Base-by-base conservation (phyloP, 2,888 invertebrate genomes). In the Cheilosia impressa region DNA sequence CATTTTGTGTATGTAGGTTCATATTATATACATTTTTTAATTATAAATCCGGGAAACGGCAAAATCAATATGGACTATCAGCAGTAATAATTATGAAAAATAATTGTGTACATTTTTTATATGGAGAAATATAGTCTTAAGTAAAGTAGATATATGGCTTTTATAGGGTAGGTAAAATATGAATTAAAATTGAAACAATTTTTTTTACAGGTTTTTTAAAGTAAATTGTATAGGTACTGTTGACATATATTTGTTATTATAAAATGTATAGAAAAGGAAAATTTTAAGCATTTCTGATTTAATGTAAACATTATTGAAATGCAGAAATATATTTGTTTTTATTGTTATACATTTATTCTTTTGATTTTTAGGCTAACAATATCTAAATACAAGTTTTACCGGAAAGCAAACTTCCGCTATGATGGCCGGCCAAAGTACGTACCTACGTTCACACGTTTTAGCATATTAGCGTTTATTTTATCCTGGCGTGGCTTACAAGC, bases 291-390 rank as follows among this genome's bases (percentile, higher is more conserved):
- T 50, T 58, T 71, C 58, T 43, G 45, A 60, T 72, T 62, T 55
- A 31, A 53, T 72, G 73, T 73, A 72, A 58, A 72, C 60, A 43
- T 6, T 27, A 6, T 27, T 27, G 27, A 7, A 27, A 27, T 27
- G n/a, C 38, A 43, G 34, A 80, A 68, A 81, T 81, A 81, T 62
- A 66, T 73, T 52, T 81, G 80, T 75, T 81, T 75, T 73, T 69
- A 68, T 69, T 81, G 75, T 81, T 75, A 81, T 69, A 60, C 5
- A 45, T 45, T 9, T 17, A 19, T 19, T n/a, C 38, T 38, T 38
- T 7, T 2, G 2, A n/a, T 17, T 45, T 6, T 45, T 17, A n/a
- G n/a, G 43, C 5, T n/a, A n/a, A 6, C 10, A 38, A 17, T n/a
- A 15, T 6, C 4, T 5, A 17, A n/a, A 4, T n/a, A n/a, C 43